phyloP scores from a whole-genome alignment of 2,797 vertebrate genomes.

The Pteronotus mesoamericanus region DNA sequence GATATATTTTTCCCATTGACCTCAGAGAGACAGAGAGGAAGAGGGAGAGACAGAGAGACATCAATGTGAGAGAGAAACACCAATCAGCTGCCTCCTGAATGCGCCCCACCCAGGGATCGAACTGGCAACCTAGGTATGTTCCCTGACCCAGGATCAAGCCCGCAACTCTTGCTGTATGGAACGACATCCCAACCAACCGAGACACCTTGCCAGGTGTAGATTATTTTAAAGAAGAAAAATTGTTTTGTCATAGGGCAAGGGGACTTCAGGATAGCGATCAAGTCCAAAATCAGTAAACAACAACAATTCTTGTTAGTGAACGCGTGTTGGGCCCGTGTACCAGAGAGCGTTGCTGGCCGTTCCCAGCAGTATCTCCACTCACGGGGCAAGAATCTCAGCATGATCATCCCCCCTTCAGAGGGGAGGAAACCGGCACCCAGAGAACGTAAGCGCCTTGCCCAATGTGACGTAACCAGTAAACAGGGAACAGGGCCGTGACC shows the following conservation, averaged over 20 bases:
- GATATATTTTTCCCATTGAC: neutral
- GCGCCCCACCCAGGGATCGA: neutral
- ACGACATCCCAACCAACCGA: neutral
- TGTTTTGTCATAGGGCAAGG: neutral
- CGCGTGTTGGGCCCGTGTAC: neutral
- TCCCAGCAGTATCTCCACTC: neutral
- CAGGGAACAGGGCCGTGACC: neutral
- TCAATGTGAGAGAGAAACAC: neutral
- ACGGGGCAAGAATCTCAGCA: neutral
- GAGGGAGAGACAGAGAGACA: too few species aligned
- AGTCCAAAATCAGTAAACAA: neutral
- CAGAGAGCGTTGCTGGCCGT: neutral
- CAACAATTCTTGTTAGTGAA: neutral
- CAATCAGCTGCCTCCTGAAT: neutral
- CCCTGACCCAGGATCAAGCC: neutral
- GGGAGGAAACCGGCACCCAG: neutral
- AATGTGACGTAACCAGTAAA: neutral
- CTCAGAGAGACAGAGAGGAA: neutral
- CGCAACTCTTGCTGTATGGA: neutral
- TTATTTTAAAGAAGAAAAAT: neutral
- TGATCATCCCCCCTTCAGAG: neutral
- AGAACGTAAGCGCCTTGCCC: neutral
- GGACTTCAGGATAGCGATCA: neutral
- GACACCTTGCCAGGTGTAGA: neutral
- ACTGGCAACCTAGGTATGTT: neutral